Evolutionary conservation across 2,797 vertebrate genomes (phyloP).

Genomic region (Pangasius macronema): DNA sequence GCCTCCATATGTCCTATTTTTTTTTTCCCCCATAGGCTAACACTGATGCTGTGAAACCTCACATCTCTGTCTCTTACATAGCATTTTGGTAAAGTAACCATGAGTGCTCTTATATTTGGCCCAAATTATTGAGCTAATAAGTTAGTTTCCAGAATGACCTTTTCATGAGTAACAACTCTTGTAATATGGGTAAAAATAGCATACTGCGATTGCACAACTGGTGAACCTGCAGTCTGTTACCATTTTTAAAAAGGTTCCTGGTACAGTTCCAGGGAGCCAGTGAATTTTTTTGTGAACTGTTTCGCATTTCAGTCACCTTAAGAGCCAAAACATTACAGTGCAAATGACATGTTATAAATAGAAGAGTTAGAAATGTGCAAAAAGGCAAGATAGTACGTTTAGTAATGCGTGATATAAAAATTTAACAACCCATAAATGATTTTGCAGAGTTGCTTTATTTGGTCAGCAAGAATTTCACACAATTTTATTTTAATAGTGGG

Average conservation of each 20-base stretch:
- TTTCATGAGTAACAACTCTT: not conserved
- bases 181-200: not conserved
- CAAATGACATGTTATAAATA: too few relatives aligned
- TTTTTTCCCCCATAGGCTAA: not conserved
- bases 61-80: not conserved
- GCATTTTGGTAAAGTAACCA: not conserved
- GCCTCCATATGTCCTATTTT: slow-evolving; percentile 3
- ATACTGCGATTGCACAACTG: not conserved
- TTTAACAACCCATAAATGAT: not conserved
- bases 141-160: not conserved
- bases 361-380: too few relatives aligned
- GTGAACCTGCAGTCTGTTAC: not conserved
- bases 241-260: not conserved
- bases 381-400: too few relatives aligned
- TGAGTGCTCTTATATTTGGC: not conserved
- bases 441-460: not conserved
- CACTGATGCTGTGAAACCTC: not conserved
- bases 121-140: not conserved
- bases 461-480: not conserved
- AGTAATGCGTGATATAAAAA: not conserved
- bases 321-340: not conserved
- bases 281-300: not conserved
- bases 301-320: not conserved
- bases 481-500: not conserved
- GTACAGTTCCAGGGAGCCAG: not conserved